Evolutionary conservation across 2,113 vertebrate species (phyloP).

Genomic region (Otocyon megalotis): DNA sequence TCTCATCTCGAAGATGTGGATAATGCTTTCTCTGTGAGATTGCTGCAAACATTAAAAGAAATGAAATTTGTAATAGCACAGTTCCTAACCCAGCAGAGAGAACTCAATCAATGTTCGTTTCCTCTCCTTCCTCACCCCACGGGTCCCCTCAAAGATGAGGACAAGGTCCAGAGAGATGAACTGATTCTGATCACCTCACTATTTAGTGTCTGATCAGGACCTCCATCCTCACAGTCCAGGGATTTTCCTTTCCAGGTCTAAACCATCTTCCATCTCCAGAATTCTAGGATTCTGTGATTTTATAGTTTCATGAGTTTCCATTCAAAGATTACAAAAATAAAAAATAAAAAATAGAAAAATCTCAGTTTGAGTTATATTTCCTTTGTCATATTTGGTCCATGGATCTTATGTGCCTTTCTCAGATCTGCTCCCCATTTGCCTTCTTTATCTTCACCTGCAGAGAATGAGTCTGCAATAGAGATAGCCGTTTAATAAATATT

Average conservation of each 20-base stretch:
- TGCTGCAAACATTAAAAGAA: neutral
- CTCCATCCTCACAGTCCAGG: neutral
- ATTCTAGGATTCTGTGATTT: neutral
- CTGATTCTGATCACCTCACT: neutral
- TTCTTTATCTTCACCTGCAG: neutral
- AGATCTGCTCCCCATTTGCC: neutral
- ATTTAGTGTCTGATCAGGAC: neutral
- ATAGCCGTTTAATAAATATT: constrained; percentile 81
- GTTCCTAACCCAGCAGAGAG: neutral
- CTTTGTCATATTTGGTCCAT: constrained; percentile 1
- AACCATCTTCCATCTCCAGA: neutral
- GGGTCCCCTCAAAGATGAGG: neutral
- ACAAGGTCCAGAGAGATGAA: neutral
- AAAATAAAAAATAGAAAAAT: neutral
- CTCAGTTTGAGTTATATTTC: neutral
- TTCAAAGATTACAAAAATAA: neutral
- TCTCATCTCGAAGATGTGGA: neutral
- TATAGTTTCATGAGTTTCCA: neutral
- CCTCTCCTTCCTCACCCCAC: neutral
- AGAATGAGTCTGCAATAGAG: constrained; percentile 48
- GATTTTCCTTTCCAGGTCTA: neutral
- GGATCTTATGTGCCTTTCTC: neutral
- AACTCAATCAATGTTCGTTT: neutral
- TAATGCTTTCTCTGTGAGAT: neutral
- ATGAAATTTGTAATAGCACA: neutral